phyloP scores from a whole-genome alignment of 2,888 invertebrate genomes.

The Sericinus montela region DNA sequence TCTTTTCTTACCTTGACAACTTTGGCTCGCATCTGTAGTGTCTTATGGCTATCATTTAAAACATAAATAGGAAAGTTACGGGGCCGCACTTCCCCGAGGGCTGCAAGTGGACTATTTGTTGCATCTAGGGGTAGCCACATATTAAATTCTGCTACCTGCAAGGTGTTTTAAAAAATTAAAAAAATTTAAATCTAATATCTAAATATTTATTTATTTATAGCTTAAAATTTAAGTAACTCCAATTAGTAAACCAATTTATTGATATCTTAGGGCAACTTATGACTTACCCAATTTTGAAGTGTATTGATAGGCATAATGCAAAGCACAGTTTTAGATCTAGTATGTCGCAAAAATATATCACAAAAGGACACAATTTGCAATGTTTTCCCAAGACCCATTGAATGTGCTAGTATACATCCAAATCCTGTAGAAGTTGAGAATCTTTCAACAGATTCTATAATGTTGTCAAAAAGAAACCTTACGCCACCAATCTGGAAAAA shows the following conservation, averaged over 20 bases:
- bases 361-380: constrained; percentile 97
- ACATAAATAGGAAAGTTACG: constrained; percentile 93
- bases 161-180: constrained; percentile 1
- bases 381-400: constrained; percentile 99
- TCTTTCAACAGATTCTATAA: constrained; percentile 94
- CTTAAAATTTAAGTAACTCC: too few species aligned
- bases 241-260: too few species aligned
- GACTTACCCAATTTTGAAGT: constrained; percentile 94
- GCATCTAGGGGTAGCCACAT: constrained; percentile 95
- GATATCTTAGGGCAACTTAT: background rate
- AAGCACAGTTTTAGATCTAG: constrained; percentile 91
- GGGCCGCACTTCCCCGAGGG: constrained; percentile 84
- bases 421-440: constrained; percentile 94
- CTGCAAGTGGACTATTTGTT: constrained; percentile 71
- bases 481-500: constrained; percentile 91
- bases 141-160: constrained; percentile 94
- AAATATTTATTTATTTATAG: too few species aligned
- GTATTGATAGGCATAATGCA: constrained; percentile 99
- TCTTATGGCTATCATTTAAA: constrained; percentile 96
- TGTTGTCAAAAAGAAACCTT: constrained; percentile 96
- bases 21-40: constrained; percentile 90
- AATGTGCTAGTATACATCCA: constrained; percentile 98
- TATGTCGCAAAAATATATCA: constrained; percentile 96
- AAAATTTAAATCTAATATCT: too few species aligned
- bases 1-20: constrained; percentile 80